Percentiles rank a stretch among this genome's conserved stretches.
Conservation (phyloP, 2,797 vertebrate genomes). For the Apodemus agrarius region DNA sequence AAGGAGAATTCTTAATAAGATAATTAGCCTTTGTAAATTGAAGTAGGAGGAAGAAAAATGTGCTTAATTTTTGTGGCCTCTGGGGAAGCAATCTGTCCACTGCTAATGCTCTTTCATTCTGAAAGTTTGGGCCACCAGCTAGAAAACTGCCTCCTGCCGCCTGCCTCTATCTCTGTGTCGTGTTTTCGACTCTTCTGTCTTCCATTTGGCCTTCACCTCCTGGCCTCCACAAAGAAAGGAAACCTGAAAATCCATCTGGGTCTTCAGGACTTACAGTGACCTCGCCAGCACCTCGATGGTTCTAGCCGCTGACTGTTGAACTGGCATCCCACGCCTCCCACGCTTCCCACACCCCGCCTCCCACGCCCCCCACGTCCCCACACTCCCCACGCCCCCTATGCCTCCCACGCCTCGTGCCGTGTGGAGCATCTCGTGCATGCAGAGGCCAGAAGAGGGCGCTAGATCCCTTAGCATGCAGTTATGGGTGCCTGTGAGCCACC, state of each 20-base stretch:
- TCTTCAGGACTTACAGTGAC: background rate
- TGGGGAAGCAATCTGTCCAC: background rate
- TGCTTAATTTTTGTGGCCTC: background rate
- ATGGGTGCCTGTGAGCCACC: background rate
- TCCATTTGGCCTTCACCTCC: background rate
- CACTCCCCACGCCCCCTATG: background rate
- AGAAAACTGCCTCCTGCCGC: background rate
- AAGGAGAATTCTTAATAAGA: constrained; percentile 32
- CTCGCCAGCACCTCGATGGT: background rate
- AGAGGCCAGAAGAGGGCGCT: background rate
- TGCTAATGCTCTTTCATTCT: background rate
- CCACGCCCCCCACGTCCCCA: background rate
- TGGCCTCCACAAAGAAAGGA: constrained; percentile 1
- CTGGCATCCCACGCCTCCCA: background rate
- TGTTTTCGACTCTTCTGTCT: background rate
- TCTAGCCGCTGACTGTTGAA: background rate
- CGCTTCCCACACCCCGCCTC: background rate
- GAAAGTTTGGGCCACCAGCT: background rate
- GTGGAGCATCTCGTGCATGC: background rate
- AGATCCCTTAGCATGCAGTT: background rate
- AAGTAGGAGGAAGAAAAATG: background rate
- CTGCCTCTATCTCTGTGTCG: background rate
- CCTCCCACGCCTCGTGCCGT: background rate
- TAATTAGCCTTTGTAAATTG: constrained; percentile 25
- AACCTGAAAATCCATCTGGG: background rate